Conservation (phyloP, 2,888 invertebrate species). For the Copidosoma aretas region DNA sequence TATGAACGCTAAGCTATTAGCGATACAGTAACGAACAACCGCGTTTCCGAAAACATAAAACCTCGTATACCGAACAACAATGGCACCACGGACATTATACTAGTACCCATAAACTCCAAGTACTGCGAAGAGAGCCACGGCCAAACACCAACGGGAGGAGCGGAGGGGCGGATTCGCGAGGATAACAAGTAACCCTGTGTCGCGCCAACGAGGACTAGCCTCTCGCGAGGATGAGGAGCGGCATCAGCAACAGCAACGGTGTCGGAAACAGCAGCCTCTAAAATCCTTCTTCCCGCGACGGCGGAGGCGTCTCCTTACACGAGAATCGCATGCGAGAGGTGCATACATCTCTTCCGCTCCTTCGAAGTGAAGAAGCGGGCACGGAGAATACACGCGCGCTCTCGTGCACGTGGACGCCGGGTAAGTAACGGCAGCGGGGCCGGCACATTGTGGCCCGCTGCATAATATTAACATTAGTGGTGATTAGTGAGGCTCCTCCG, state of each 20-base stretch:
- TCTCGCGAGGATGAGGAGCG: background rate
- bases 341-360: constrained; percentile 55
- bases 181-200: too few species aligned
- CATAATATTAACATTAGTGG: constrained; percentile 61
- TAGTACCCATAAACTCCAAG: too few species aligned
- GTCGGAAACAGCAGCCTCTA: background rate
- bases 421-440: constrained; percentile 30
- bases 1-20: too few species aligned
- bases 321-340: constrained; percentile 56
- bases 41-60: too few species aligned
- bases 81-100: too few species aligned
- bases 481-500: constrained; percentile 57
- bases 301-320: constrained; percentile 35
- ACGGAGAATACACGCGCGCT: constrained; percentile 30
- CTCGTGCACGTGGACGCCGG: constrained; percentile 44
- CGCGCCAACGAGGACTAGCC: background rate
- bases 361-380: constrained; percentile 52
- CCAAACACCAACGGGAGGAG: too few species aligned
- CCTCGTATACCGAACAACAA: too few species aligned
- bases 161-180: too few species aligned
- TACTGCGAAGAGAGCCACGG: too few species aligned
- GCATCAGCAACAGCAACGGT: constrained; percentile 17
- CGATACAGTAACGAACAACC: too few species aligned
- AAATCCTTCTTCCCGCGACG: background rate
- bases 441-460: constrained; percentile 55